phyloP scores from a whole-genome alignment of 2,113 vertebrate species.

The Brachyhypopomus gauderio region DNA sequence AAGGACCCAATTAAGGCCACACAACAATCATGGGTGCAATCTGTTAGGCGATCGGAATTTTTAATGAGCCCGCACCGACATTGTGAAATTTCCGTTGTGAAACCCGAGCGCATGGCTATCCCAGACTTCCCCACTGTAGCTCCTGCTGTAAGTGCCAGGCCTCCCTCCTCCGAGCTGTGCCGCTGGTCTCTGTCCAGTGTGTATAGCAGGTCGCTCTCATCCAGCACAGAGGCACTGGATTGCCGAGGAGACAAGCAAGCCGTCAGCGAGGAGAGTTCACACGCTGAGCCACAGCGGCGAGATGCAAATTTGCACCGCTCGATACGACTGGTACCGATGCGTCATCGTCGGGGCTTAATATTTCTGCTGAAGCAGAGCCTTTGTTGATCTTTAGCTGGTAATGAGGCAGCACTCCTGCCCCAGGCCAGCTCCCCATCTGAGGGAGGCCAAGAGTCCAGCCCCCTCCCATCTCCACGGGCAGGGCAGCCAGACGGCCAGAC shows the following conservation, averaged over 20 bases:
- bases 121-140: neutral
- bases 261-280: neutral
- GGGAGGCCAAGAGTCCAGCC: neutral
- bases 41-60: constrained; percentile 9
- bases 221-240: neutral
- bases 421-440: neutral
- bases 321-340: constrained; percentile 12
- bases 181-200: no score
- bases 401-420: neutral
- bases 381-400: neutral
- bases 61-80: neutral
- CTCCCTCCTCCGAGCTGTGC: no score
- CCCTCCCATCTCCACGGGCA: neutral
- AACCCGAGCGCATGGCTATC: neutral
- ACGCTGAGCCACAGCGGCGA: constrained; percentile 16
- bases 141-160: neutral
- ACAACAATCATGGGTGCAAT: constrained; percentile 39
- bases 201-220: neutral
- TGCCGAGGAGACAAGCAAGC: neutral
- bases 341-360: neutral
- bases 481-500: neutral
- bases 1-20: constrained; percentile 36
- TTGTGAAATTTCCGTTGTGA: neutral
- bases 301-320: constrained; percentile 3
- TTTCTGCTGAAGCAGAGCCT: constrained; percentile 9